Conservation (phyloP, 1,140 invertebrate genomes). For the Drosophila grimshawi region DNA sequence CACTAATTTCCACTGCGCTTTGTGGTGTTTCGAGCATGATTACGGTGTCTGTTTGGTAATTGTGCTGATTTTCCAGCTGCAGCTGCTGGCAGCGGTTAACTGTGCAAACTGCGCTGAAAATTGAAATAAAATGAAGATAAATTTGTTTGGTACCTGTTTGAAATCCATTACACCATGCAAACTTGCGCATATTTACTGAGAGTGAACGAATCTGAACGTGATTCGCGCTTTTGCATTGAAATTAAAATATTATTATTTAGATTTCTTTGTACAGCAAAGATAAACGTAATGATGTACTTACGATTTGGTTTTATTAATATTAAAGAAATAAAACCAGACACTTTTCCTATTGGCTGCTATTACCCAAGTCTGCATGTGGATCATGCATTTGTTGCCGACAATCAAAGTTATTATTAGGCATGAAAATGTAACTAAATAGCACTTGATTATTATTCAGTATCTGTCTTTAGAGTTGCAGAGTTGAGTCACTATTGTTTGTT, state of each 20-base stretch:
- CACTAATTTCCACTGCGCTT: slow-evolving; percentile 39
- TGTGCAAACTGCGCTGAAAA: slow-evolving; percentile 24
- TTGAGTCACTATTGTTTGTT: slow-evolving; percentile 8
- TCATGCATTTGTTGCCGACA: slow-evolving; percentile 1
- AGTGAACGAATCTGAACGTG: background rate
- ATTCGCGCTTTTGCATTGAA: background rate
- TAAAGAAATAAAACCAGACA: no score
- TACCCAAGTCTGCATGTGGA: background rate
- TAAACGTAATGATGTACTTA: no score
- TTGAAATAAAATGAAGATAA: slow-evolving; percentile 46
- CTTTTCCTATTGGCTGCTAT: no score
- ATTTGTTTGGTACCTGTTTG: slow-evolving; percentile 20
- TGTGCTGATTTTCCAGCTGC: slow-evolving; percentile 38
- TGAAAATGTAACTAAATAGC: slow-evolving; percentile 71
- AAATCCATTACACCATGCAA: slow-evolving; percentile 24
- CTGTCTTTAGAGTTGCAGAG: slow-evolving; percentile 35
- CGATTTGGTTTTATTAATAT: no score
- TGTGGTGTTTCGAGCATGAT: slow-evolving; percentile 43
- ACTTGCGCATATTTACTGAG: slow-evolving; percentile 1
- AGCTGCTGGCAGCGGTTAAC: slow-evolving; percentile 23
- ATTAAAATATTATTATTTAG: background rate
- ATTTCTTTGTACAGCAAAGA: background rate
- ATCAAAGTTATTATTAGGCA: slow-evolving; percentile 66
- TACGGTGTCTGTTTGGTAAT: slow-evolving; percentile 41
- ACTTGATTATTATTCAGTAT: slow-evolving; percentile 81